Conservation (phyloP, 2,888 invertebrate genomes). For the Phortica okadai region DNA sequence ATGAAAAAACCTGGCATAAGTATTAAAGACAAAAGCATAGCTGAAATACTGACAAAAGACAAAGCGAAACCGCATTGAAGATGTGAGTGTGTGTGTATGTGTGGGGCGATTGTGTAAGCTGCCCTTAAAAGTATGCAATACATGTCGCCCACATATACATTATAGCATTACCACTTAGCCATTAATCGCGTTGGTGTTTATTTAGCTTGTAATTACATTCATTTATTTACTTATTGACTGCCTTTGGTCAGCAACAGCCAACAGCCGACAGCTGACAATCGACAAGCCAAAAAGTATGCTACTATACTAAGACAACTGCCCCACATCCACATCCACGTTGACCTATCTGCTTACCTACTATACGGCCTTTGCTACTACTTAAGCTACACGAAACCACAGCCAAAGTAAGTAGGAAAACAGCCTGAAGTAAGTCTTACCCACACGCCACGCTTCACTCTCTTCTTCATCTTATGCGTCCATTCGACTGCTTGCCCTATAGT, state of each 20-base stretch:
- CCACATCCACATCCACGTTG: background rate
- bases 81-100: background rate
- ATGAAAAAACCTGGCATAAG: slow-evolving; percentile 31
- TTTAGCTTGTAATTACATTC: slow-evolving; percentile 74
- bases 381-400: slow-evolving; percentile 7
- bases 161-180: slow-evolving; percentile 42
- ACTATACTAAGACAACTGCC: slow-evolving; percentile 50
- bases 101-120: background rate
- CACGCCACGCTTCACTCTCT: background rate
- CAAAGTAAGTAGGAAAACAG: background rate
- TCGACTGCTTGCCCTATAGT: background rate
- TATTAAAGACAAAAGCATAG: slow-evolving; percentile 34
- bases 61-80: slow-evolving; percentile 16
- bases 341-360: background rate
- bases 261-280: background rate
- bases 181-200: slow-evolving; percentile 72
- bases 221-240: slow-evolving; percentile 75
- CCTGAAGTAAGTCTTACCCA: background rate
- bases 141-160: background rate
- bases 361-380: background rate
- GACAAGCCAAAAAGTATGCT: slow-evolving; percentile 49
- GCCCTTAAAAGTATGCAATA: slow-evolving; percentile 17
- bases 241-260: slow-evolving; percentile 41
- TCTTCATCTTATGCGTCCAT: too few relatives aligned
- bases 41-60: background rate